These are phyloP conservation scores for Galbula dea DNA, from an alignment of 2,113 vertebrate genomes.

Conservation along the genomic window DNA sequence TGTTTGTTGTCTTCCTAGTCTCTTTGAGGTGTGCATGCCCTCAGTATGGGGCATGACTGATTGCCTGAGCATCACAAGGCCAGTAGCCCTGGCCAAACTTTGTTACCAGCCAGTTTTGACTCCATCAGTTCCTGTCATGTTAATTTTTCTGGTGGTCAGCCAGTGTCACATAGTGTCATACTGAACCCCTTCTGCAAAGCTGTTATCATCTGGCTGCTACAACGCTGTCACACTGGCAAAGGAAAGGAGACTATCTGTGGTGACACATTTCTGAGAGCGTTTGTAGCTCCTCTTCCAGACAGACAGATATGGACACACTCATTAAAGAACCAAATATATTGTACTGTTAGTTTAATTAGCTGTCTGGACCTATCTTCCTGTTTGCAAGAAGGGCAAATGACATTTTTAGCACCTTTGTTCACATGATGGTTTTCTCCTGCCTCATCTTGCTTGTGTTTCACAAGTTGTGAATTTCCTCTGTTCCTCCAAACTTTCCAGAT, in stretches of 20 bases:
- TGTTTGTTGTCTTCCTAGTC: neutral
- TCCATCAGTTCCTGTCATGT: accelerated
- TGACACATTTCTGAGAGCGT: neutral
- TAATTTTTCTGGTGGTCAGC: neutral
- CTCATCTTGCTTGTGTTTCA: neutral
- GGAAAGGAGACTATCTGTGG: neutral
- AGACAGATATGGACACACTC: neutral
- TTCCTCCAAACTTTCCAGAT: neutral
- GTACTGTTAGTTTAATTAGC: neutral
- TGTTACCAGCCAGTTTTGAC: neutral
- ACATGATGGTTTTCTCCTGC: neutral
- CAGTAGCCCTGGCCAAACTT: neutral
- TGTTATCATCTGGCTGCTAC: neutral
- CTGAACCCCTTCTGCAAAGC: neutral
- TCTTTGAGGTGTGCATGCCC: neutral
- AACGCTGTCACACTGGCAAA: neutral
- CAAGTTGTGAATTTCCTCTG: neutral
- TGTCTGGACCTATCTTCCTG: neutral
- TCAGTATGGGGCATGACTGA: neutral
- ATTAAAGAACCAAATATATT: constrained; percentile 36
- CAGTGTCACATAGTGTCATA: neutral
- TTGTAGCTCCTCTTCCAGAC: neutral
- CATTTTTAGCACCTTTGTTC: neutral
- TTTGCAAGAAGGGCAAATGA: neutral
- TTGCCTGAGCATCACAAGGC: neutral